phyloP scores from a whole-genome alignment of 2,113 vertebrate genomes.

The Camarhynchus parvulus region DNA sequence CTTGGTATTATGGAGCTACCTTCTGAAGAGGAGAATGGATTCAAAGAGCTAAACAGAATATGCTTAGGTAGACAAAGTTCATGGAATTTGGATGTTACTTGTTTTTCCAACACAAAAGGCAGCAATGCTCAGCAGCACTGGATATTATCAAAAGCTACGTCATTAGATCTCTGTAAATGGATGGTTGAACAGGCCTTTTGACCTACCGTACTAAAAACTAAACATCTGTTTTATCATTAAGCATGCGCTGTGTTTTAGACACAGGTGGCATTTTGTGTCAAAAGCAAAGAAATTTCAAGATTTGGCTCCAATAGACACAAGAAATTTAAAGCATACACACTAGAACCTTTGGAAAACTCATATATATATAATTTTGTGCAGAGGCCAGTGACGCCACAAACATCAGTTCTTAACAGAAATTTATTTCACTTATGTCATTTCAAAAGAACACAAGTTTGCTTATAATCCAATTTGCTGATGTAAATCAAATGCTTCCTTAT shows the following conservation, averaged over 20 bases:
- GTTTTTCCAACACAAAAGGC: neutral
- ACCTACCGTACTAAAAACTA: neutral
- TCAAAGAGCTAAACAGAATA: neutral
- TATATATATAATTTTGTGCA: neutral
- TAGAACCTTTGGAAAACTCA: neutral
- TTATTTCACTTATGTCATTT: neutral
- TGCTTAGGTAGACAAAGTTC: neutral
- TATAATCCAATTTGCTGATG: neutral
- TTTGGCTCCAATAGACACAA: neutral
- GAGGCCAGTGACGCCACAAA: neutral
- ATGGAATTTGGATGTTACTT: neutral
- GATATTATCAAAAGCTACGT: neutral
- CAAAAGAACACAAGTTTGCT: neutral
- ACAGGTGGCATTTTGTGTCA: neutral
- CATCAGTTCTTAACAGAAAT: neutral
- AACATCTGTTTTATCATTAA: neutral
- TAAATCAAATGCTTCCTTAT: neutral
- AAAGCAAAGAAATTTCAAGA: neutral
- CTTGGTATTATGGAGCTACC: accelerated
- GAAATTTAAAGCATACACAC: neutral
- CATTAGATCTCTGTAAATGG: neutral
- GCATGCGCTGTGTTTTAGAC: neutral
- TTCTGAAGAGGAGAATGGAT: neutral
- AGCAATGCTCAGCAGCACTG: neutral
- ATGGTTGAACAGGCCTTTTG: neutral